A percentile compares a stretch with the other conserved stretches of the same genome.
Evolutionary conservation across 2,113 vertebrate genomes (phyloP).

Genomic region (Herpetotheres cachinnans): DNA sequence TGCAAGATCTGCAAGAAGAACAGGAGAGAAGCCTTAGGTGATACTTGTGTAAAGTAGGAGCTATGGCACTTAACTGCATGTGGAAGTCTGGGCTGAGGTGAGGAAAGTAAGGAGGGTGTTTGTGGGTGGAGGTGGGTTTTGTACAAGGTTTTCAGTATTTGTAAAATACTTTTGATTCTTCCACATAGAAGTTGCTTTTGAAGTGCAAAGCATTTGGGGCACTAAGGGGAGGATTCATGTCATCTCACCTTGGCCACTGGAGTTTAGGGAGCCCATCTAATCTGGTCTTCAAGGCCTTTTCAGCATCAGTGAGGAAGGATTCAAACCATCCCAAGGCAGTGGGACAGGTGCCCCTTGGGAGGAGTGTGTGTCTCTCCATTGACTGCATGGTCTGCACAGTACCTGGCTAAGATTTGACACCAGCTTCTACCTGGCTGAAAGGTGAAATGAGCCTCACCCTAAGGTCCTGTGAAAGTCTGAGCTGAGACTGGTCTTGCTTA

Average conservation of each 20-base stretch:
- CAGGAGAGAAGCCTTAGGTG: not conserved
- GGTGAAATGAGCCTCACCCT: not conserved
- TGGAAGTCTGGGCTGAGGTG: not conserved
- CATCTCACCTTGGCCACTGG: not conserved
- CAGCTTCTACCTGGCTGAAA: not conserved
- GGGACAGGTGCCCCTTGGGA: not conserved
- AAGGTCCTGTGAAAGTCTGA: not conserved
- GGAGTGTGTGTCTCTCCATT: not conserved
- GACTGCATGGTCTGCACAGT: fast-evolving
- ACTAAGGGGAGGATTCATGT: not conserved
- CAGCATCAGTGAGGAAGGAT: not conserved
- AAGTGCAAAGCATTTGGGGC: fast-evolving
- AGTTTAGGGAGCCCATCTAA: not conserved
- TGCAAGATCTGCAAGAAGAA: not conserved
- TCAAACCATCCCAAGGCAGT: not conserved
- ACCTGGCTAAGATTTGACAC: not conserved
- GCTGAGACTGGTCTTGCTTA: not conserved
- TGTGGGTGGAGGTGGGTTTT: not conserved
- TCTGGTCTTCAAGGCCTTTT: not conserved
- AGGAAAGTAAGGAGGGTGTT: not conserved
- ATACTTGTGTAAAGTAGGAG: not conserved
- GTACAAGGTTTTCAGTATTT: not conserved
- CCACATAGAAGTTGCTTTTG: not conserved
- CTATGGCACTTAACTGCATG: not conserved
- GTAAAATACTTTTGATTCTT: not conserved